Evolutionary conservation across 2,888 invertebrate species (phyloP).

Genomic region (Harpagoxenus sublaevis): DNA sequence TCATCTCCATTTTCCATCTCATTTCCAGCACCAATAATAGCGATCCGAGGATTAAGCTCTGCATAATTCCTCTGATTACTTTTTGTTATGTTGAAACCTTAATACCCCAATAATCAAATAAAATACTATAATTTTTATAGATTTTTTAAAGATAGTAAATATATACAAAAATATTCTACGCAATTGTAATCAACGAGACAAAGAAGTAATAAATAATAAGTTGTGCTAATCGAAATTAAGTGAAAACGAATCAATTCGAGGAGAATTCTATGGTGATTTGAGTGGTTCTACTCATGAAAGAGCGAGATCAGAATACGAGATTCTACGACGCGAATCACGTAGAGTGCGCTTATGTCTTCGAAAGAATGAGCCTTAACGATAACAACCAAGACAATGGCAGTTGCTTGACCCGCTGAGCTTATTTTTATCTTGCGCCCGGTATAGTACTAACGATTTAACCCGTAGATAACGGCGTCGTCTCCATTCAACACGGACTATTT

Average conservation of each 20-base stretch:
- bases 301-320: slow-evolving; percentile 14
- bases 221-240: slow-evolving; percentile 1
- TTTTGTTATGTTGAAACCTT: background rate
- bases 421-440: slow-evolving; percentile 52
- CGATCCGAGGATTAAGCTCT: background rate
- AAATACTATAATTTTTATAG: too few species aligned
- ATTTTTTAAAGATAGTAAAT: slow-evolving; percentile 16
- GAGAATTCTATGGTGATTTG: background rate
- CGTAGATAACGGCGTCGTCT: background rate
- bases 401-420: slow-evolving; percentile 51
- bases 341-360: slow-evolving; percentile 61
- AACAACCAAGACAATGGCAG: slow-evolving; percentile 66
- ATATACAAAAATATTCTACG: background rate
- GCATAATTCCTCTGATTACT: background rate
- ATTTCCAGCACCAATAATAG: background rate
- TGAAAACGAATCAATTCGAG: background rate
- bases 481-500: slow-evolving; percentile 32
- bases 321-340: slow-evolving; percentile 64
- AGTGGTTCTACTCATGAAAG: background rate
- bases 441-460: slow-evolving; percentile 58
- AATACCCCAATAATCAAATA: background rate
- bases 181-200: background rate
- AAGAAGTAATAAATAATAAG: background rate
- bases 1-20: background rate
- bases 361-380: slow-evolving; percentile 62